phyloP scores from a whole-genome alignment of 2,113 vertebrate genomes.

The Muntiacus muntjak region DNA sequence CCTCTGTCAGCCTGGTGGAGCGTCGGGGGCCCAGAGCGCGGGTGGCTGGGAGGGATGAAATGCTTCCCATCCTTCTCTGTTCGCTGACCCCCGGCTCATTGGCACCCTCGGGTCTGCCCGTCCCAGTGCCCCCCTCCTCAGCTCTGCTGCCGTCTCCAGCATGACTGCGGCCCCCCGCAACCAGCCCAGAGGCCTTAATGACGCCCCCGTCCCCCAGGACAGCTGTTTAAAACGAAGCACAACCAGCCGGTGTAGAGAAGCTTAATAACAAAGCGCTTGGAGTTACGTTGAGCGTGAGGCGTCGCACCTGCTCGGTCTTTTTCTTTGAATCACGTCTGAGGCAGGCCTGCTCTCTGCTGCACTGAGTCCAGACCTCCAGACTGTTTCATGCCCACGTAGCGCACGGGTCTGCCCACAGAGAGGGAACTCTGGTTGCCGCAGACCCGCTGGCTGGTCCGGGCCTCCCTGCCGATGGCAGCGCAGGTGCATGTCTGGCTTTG shows the following conservation, averaged over 20 bases:
- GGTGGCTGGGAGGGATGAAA: rapidly evolving
- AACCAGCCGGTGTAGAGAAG: not conserved
- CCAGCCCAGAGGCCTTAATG: not conserved
- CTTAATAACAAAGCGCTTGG: rapidly evolving
- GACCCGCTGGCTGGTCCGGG: rapidly evolving
- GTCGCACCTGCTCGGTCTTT: not conserved
- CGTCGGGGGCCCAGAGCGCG: rapidly evolving
- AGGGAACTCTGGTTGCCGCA: rapidly evolving
- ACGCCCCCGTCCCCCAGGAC: not conserved
- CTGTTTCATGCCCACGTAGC: not conserved
- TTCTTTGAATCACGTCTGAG: rapidly evolving
- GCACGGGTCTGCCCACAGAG: not conserved
- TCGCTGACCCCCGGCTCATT: rapidly evolving
- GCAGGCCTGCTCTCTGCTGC: not conserved
- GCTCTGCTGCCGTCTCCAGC: too few relatives aligned
- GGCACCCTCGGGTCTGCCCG: rapidly evolving
- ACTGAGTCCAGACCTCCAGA: not conserved
- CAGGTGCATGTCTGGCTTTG: not conserved
- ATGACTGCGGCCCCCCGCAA: rapidly evolving
- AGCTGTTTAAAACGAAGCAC: not conserved
- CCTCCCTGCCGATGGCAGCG: rapidly evolving
- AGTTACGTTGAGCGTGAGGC: rapidly evolving
- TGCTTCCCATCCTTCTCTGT: not conserved
- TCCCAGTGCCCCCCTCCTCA: rapidly evolving
- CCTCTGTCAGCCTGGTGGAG: not conserved